Evolutionary conservation across 1,140 invertebrate species (phyloP), one percentile per base, ranked within the genome.

Genomic region (Monomorium pharaonis): DNA sequence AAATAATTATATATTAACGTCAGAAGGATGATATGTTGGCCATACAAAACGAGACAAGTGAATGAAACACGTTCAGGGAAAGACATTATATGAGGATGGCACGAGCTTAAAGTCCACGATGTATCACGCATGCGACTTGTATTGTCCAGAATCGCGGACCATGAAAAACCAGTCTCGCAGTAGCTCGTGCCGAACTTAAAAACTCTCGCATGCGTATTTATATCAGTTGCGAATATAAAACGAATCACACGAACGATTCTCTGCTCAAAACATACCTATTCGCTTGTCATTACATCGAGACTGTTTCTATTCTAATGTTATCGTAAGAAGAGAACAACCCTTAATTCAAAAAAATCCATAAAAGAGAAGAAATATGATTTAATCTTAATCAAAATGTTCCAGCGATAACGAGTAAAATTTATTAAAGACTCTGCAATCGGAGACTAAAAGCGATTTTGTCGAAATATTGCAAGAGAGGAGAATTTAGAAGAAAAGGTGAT

Each of bases 141-240:
- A 90, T 90, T 90, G 89, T 90, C 83, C 89, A 84, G 83, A 90
- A 90, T 90, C 89, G 89, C 27, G 47, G 54, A 76, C 63, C 89
- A 90, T 90, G 89, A 90, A 90, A 86, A 90, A 89, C 86, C 89
- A 90, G 88, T 89, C 88, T 85, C 85, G 67, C 85, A n/a, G 70
- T 87, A 89, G 88, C 89, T 90, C 89, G 88, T 88, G 88, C 86
- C 89, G 72, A 88, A 90, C 88, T 90, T 86, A 56, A 63, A 72
- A 44, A 49, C 67, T 18, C 49, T 44, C 24, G 33, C 47, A 33
- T 33, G 16, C 51, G 7, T 51, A 18, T 58, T 42, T 70, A 51
- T 44, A 30, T 65, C 27, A 47, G 12, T n/a, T 9, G 18, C n/a
- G 33, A 77, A 54, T 21, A 16, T 6, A n/a, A 27, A 62, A 81